phyloP scores from a whole-genome alignment of 2,888 invertebrate genomes.

The Hyles lineata region DNA sequence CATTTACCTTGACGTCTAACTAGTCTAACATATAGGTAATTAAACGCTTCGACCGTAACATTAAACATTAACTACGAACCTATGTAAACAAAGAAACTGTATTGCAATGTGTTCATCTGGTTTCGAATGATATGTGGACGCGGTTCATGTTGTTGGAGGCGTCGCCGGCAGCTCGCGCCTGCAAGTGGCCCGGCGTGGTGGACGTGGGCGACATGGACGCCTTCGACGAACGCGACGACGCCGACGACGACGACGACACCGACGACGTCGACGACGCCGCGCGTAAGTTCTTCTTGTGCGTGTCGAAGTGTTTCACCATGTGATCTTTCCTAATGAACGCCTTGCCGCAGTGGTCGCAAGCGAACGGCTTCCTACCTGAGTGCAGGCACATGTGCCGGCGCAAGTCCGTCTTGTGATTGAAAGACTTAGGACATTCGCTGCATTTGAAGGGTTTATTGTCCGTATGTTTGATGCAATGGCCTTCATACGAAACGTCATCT shows the following conservation, averaged over 20 bases:
- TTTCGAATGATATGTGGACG: slow-evolving; percentile 64
- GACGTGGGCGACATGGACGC: slow-evolving; percentile 45
- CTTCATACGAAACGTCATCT: slow-evolving; percentile 88
- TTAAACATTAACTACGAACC: slow-evolving; percentile 46
- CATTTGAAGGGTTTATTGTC: slow-evolving; percentile 95
- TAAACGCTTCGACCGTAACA: slow-evolving; percentile 33
- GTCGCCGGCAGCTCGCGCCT: not conserved
- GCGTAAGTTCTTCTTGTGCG: slow-evolving; percentile 87
- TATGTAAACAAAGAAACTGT: slow-evolving; percentile 48
- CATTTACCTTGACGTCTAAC: slow-evolving; percentile 32
- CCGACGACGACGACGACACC: slow-evolving; percentile 53
- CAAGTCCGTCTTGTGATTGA: slow-evolving; percentile 95
- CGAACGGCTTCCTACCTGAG: slow-evolving; percentile 93
- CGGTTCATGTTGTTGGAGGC: slow-evolving; percentile 30
- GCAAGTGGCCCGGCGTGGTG: slow-evolving; percentile 31
- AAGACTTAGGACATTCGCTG: slow-evolving; percentile 93
- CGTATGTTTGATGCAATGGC: slow-evolving; percentile 91
- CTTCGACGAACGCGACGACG: slow-evolving; percentile 52
- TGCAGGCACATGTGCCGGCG: slow-evolving; percentile 94
- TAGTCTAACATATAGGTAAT: slow-evolving; percentile 34
- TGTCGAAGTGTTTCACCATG: slow-evolving; percentile 94
- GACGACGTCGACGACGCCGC: slow-evolving; percentile 62
- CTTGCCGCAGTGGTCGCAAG: slow-evolving; percentile 92
- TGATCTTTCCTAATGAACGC: slow-evolving; percentile 96
- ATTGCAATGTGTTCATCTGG: slow-evolving; percentile 48